A percentile compares a stretch with the other conserved stretches of the same genome.
phyloP scores from a whole-genome alignment of 2,113 vertebrate genomes.

The Paralichthys olivaceus region DNA sequence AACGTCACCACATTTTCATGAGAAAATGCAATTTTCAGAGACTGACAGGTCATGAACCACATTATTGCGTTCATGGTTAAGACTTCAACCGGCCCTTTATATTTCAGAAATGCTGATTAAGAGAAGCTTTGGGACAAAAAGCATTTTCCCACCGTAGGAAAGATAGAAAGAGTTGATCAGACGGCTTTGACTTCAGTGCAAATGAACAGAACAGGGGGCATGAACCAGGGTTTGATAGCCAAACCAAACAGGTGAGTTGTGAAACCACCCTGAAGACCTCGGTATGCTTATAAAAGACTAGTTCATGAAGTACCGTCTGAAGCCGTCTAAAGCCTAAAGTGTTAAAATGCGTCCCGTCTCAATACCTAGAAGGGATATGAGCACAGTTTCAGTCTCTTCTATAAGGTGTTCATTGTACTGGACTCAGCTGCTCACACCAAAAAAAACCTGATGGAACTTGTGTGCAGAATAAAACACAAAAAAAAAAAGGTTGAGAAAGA shows the following conservation, averaged over 20 bases:
- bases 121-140: not conserved
- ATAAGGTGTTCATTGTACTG: not conserved
- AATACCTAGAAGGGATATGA: not conserved
- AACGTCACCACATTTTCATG: no score
- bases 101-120: not conserved
- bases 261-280: not conserved
- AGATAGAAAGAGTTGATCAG: not conserved
- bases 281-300: not conserved
- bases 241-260: not conserved
- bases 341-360: not conserved
- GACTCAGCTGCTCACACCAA: not conserved
- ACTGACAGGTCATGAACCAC: not conserved
- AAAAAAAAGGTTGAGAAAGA: not conserved
- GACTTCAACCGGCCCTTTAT: not conserved
- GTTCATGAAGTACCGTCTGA: not conserved
- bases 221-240: not conserved
- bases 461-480: not conserved
- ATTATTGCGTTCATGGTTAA: not conserved
- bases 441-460: not conserved
- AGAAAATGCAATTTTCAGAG: no score
- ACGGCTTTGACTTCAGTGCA: not conserved
- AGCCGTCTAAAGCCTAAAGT: not conserved
- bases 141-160: not conserved
- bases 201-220: not conserved
- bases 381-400: not conserved